phyloP scores from a whole-genome alignment of 2,888 invertebrate genomes.

The Drepana falcataria region DNA sequence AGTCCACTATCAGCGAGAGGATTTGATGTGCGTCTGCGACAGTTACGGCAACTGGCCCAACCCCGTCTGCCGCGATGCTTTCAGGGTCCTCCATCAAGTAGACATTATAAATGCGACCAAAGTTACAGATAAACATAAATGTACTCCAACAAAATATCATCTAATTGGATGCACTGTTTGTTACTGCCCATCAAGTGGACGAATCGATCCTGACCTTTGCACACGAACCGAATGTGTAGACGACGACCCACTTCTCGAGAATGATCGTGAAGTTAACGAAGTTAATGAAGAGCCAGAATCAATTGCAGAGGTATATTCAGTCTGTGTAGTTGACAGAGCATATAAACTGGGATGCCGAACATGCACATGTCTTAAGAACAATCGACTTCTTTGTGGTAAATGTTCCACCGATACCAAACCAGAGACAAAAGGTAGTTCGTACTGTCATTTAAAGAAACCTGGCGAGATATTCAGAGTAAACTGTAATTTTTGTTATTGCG shows the following conservation, averaged over 20 bases:
- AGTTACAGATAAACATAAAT: constrained; percentile 25
- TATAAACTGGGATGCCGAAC: constrained; percentile 73
- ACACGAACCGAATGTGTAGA: constrained; percentile 40
- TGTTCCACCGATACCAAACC: constrained; percentile 34
- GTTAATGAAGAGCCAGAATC: background rate
- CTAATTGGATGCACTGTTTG: constrained; percentile 59
- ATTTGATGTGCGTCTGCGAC: constrained; percentile 50
- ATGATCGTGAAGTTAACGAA: constrained; percentile 9
- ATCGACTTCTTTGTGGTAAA: constrained; percentile 59
- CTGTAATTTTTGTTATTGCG: constrained; percentile 77
- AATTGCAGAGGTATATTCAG: constrained; percentile 43
- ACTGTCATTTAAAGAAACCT: constrained; percentile 28
- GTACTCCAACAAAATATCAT: constrained; percentile 43
- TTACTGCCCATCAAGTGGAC: constrained; percentile 41
- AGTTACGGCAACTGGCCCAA: constrained; percentile 64
- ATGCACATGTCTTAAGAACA: constrained; percentile 68
- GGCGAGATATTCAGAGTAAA: constrained; percentile 55
- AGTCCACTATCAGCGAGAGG: constrained; percentile 42
- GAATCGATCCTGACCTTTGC: constrained; percentile 39
- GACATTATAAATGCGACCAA: constrained; percentile 23
- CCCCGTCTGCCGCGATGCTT: constrained; percentile 54
- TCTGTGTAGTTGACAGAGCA: constrained; percentile 49
- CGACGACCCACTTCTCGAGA: constrained; percentile 25
- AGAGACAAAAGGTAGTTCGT: constrained; percentile 22
- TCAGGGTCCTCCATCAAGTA: constrained; percentile 48